Conservation (phyloP, 2,797 vertebrate species). For the Sebastes nivosus region DNA sequence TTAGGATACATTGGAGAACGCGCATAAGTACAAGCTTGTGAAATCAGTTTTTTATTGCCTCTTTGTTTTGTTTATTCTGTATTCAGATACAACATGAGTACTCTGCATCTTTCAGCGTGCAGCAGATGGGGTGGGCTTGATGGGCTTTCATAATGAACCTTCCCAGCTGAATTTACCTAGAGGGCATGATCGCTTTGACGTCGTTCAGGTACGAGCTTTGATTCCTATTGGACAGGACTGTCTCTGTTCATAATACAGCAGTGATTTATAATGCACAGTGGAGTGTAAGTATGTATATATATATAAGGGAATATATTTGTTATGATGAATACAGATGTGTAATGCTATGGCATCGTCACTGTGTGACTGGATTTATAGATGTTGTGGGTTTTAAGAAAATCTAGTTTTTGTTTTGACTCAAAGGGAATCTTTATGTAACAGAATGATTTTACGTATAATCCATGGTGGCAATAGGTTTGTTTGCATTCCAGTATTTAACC, state of each 20-base stretch:
- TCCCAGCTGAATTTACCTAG: constrained; percentile 43
- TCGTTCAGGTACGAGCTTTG: constrained; percentile 35
- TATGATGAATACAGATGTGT: background rate
- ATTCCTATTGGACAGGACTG: constrained; percentile 29
- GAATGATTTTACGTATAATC: background rate
- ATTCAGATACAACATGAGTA: constrained; percentile 3
- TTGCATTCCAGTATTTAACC: background rate
- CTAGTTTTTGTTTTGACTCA: background rate
- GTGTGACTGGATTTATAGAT: background rate
- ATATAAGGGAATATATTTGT: background rate
- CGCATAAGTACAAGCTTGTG: background rate
- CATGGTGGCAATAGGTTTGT: background rate
- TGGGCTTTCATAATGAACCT: constrained; percentile 48
- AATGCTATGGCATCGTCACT: background rate
- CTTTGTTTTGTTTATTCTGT: constrained; percentile 9
- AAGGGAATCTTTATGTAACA: background rate
- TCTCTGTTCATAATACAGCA: constrained; percentile 1
- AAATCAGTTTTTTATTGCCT: background rate
- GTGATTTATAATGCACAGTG: constrained; percentile 24
- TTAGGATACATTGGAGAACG: background rate
- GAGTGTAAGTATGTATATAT: background rate
- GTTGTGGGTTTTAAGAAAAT: background rate
- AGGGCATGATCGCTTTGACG: constrained; percentile 31
- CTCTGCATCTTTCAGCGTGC: background rate
- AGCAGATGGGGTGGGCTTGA: constrained; percentile 36